Conservation (phyloP, 2,888 invertebrate species). For the Lasioglossum morio region DNA sequence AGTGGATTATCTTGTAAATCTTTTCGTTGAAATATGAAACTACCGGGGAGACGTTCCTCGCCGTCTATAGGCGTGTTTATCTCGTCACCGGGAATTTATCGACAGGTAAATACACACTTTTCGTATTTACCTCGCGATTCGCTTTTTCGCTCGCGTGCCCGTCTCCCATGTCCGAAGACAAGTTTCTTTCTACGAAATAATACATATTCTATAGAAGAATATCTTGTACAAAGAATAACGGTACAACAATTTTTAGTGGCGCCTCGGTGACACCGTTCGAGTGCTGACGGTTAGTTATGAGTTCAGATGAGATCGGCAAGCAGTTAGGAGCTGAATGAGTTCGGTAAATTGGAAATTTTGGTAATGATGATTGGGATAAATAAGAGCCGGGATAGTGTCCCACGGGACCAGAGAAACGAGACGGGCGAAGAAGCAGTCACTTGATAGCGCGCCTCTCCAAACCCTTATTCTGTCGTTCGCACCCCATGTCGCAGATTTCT, state of each 20-base stretch:
- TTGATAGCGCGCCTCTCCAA: not conserved
- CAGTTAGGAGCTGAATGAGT: no score
- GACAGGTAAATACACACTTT: constrained; percentile 20
- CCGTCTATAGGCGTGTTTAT: constrained; percentile 23
- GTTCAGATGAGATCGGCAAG: no score
- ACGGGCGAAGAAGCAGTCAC: not conserved
- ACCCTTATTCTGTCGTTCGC: constrained; percentile 17
- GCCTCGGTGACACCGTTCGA: no score
- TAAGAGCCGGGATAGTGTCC: not conserved
- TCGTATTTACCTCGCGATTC: constrained; percentile 16
- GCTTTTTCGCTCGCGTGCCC: not conserved
- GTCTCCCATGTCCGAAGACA: not conserved
- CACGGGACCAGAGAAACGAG: not conserved
- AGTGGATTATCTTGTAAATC: constrained; percentile 45
- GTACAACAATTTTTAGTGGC: no score
- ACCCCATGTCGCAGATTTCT: constrained; percentile 5
- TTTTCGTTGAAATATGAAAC: constrained; percentile 38
- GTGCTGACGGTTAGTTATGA: no score
- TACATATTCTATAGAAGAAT: not conserved
- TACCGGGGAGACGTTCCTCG: not conserved
- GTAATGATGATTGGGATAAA: no score
- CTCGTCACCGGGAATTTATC: constrained; percentile 20
- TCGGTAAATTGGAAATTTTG: no score
- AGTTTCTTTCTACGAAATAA: not conserved
- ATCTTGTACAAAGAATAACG: no score